Conservation (phyloP, 2,888 invertebrate species). For the Metalampra italica region DNA sequence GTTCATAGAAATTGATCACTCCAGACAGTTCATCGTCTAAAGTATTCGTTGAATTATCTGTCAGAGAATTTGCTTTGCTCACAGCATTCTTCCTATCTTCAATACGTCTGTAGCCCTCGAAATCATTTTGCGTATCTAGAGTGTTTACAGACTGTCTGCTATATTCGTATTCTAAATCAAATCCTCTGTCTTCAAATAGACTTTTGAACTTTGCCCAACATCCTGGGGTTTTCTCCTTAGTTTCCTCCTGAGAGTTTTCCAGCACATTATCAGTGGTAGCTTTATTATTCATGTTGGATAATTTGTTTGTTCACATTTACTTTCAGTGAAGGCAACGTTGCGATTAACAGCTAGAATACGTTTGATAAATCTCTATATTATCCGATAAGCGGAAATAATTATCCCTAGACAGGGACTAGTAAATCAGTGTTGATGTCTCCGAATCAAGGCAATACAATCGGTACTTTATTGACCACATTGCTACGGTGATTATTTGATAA, state of each 20-base stretch:
- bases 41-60: conserved; percentile 22
- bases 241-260: background rate
- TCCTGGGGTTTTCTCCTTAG: conserved; percentile 24
- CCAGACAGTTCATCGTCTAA: conserved; percentile 46
- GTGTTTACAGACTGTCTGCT: conserved; percentile 28
- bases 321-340: background rate
- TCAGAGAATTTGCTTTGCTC: conserved; percentile 15
- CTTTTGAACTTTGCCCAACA: conserved; percentile 67
- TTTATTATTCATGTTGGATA: conserved; percentile 12
- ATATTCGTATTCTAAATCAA: conserved; percentile 67
- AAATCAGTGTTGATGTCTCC: conserved; percentile 24
- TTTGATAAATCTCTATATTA: conserved; percentile 15
- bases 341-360: background rate
- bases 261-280: background rate
- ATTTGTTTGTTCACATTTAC: background rate
- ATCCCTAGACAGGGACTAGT: conserved; percentile 12
- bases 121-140: conserved; percentile 34
- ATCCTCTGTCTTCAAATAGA: conserved; percentile 64
- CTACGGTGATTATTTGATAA: conserved; percentile 18
- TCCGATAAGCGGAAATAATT: conserved; percentile 9
- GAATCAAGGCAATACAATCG: conserved; percentile 17
- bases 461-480: conserved; percentile 12
- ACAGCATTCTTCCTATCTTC: conserved; percentile 37
- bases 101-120: conserved; percentile 43
- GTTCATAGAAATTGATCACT: conserved; percentile 65